Base-by-base conservation (phyloP, 1,140 invertebrate genomes). In the Aphelenchoides besseyi region DNA sequence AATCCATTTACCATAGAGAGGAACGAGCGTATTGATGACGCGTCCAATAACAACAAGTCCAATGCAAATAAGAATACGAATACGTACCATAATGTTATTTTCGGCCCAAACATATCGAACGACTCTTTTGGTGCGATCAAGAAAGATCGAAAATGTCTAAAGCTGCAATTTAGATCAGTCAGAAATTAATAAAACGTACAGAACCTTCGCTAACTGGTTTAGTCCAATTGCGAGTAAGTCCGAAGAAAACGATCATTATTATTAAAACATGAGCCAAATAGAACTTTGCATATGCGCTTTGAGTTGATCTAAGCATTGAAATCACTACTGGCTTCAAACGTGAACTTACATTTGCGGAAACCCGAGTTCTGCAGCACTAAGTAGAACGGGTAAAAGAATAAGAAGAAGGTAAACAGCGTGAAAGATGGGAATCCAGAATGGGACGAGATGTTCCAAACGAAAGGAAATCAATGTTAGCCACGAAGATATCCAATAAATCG, bases 61-160 rank as follows among this genome's bases (percentile, higher is more conserved):
- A 32, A 97, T 88, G 85, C 94, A 97, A 69, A 93, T 84, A 2
- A 95, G 57, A 0, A 98, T 93, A 68, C 90, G 87, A 0, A 92
- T 74, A 85, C 97, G 94, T 3, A 97, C 87, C 0, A 88, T 79
- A 1, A 87, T 59, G 84, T 90, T 90, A 72, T 91, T 93, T 74
- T 90, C 91, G 0, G 95, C 95, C 95, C 95, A 98, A n/a, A 97
- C 86, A 86, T 94, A 97, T 1, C 94, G 94, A 57, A 90, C 84
- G 28, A 97, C n/a, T n/a, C n/a, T n/a, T n/a, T n/a, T n/a, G n/a
- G n/a, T n/a, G n/a, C n/a, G n/a, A n/a, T n/a, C n/a, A n/a, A n/a
- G n/a, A n/a, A n/a, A n/a, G n/a, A n/a, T n/a, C n/a, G n/a, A n/a
- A n/a, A n/a, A n/a, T n/a, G n/a, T n/a, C n/a, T n/a, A n/a, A n/a